These are phyloP conservation scores for Hycleus cichorii DNA, from an alignment of 1,140 invertebrate species.

Conservation along the genomic window DNA sequence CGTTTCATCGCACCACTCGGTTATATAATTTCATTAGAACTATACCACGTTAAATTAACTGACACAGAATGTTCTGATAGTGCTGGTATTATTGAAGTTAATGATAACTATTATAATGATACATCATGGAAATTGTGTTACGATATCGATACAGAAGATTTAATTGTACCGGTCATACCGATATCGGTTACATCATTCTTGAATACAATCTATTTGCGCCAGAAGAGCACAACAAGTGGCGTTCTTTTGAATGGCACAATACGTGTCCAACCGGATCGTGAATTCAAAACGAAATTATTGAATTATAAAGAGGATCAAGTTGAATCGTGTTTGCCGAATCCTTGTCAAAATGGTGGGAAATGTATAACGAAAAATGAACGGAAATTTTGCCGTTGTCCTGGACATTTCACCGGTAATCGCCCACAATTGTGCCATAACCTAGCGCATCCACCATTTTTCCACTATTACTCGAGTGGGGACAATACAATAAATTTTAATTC, in stretches of 20 bases:
- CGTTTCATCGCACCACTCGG: slow-evolving; percentile 51
- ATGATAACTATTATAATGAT: slow-evolving; percentile 60
- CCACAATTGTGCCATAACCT: no score
- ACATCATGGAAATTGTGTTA: slow-evolving; percentile 57
- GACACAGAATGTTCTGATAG: slow-evolving; percentile 39
- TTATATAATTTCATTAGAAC: slow-evolving; percentile 47
- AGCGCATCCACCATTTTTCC: no score
- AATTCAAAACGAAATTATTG: slow-evolving; percentile 53
- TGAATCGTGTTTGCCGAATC: slow-evolving; percentile 60
- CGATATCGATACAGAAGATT: slow-evolving; percentile 31
- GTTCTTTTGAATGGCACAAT: slow-evolving; percentile 49
- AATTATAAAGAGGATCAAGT: slow-evolving; percentile 47
- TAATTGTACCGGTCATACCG: slow-evolving; percentile 39
- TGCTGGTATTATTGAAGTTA: slow-evolving; percentile 48
- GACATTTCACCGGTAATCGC: slow-evolving; percentile 50
- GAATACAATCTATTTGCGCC: slow-evolving; percentile 50
- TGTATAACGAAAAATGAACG: slow-evolving; percentile 48
- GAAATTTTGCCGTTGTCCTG: slow-evolving; percentile 55
- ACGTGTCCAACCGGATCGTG: slow-evolving; percentile 43
- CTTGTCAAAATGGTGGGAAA: slow-evolving; percentile 57
- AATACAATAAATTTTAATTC: no score
- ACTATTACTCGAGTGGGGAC: no score
- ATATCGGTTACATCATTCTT: slow-evolving; percentile 55
- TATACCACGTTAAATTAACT: slow-evolving; percentile 42
- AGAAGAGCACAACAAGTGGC: slow-evolving; percentile 41